These are phyloP conservation scores for Malurus melanocephalus DNA, from an alignment of 2,113 vertebrate species.

Conservation along the genomic window DNA sequence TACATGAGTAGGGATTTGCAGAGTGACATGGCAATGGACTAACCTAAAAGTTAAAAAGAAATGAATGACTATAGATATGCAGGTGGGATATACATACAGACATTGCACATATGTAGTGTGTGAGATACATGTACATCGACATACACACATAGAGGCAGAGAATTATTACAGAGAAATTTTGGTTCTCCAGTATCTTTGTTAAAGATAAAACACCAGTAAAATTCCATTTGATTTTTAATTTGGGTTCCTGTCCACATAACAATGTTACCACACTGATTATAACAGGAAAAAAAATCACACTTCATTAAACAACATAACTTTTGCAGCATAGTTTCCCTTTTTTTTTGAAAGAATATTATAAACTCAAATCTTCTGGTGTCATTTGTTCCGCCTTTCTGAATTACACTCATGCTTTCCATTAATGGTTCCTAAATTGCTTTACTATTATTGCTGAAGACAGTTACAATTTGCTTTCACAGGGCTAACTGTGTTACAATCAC, in stretches of 20 bases:
- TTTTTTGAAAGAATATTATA: not conserved
- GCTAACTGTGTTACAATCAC: not conserved
- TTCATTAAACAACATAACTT: not conserved
- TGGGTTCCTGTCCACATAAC: not conserved
- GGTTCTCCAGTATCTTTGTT: not conserved
- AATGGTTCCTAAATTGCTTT: not conserved
- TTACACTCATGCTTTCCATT: not conserved
- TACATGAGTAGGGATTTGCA: constrained; percentile 79
- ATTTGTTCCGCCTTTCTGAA: not conserved
- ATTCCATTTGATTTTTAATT: not conserved
- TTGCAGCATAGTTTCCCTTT: not conserved
- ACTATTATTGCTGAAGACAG: not conserved
- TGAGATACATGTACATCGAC: not conserved
- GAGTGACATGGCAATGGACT: constrained; percentile 78
- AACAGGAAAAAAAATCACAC: not conserved
- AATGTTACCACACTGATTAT: not conserved
- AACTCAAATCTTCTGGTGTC: not conserved
- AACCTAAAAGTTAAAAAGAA: constrained; percentile 65
- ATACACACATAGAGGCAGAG: not conserved
- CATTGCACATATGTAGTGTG: not conserved
- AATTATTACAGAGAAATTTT: not conserved
- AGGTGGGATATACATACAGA: not conserved
- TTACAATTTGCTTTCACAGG: not conserved
- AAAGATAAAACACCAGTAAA: not conserved
- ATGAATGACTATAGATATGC: not conserved